Evolutionary conservation across 1,140 invertebrate species (phyloP), one percentile per base, ranked within the genome.

Genomic region (Rhynchophorus ferrugineus): DNA sequence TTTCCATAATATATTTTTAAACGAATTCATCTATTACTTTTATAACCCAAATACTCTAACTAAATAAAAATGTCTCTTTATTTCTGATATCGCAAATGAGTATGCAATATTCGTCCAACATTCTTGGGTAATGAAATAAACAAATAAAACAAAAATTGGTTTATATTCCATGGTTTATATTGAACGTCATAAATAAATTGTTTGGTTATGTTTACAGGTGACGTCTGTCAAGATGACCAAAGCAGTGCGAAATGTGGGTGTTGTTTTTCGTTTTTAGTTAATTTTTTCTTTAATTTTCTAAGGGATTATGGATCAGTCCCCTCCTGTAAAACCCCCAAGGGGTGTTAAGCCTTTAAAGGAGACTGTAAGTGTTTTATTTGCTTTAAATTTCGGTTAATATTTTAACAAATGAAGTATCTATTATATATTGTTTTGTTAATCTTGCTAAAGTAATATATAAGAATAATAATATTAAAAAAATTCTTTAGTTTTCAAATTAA

Each of bases 261-360:
- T 54, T 54, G 52, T 48, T 54, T 41, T 48, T 38, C 17, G 48
- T 21, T 43, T 37, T 21, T 35, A 42, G 48, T 13, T 19, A 11
- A 17, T 38, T 19, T 44, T n/a, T 45, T 38, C 14, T 17, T 43
- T 22, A 14, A 9, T 13, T 45, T 42, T 16, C 13, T 41, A 37
- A 36, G 13, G 13, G 20, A 35, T n/a, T 22, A 64, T 64, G 62
- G 62, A 62, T 18, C 42, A 58, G 17, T 58, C 58, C 16, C 83
- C 85, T 48, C 86, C 86, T 21, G 79, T 83, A 29, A 89, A 89
- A 70, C 86, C 87, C 64, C 86, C 86, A 1, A 74, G 86, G 61
- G 85, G 85, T 13, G 82, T 88, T 35, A 89, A 89, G 75, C 80
- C 83, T 61, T 78, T 82, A 14, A 87, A 86, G 73, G 86, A 90